Conservation (phyloP, 1,140 invertebrate genomes). For the Scaptomyza pallida region DNA sequence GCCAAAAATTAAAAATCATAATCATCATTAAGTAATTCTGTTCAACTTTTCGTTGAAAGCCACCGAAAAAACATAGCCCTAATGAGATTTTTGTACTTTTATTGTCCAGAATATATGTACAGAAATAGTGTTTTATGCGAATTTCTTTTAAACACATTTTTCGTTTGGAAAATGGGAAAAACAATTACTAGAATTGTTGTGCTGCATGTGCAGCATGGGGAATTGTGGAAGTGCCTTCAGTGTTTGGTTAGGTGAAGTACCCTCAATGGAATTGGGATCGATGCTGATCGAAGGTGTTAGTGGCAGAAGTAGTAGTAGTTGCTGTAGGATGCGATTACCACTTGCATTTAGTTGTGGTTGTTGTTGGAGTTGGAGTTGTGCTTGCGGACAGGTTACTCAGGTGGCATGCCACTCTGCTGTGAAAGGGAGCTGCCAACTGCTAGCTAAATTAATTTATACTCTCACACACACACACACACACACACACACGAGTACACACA, state of each 20-base stretch:
- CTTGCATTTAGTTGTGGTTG: constrained; percentile 15
- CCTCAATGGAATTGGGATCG: constrained; percentile 30
- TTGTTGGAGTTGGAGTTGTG: constrained; percentile 5
- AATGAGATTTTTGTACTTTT: no score
- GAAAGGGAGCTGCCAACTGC: constrained; percentile 43
- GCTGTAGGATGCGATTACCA: constrained; percentile 37
- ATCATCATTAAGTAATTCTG: no score
- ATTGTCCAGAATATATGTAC: no score
- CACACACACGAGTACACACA: no score
- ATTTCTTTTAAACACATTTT: no score
- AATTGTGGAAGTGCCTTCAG: constrained; percentile 25
- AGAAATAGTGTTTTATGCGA: no score
- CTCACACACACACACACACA: constrained; percentile 9
- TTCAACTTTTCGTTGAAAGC: no score
- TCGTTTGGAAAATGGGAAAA: not conserved
- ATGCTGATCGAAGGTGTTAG: constrained; percentile 12
- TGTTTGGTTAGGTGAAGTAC: constrained; percentile 32
- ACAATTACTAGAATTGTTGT: not conserved
- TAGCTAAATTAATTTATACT: constrained; percentile 66
- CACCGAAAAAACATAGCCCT: no score
- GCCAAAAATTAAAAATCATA: no score
- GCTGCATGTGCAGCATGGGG: no score
- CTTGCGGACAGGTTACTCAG: constrained; percentile 12
- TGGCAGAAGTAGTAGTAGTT: not conserved
- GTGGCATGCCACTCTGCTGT: not conserved